Conservation (phyloP, 1,140 invertebrate species). For the Eupeodes corollae region DNA sequence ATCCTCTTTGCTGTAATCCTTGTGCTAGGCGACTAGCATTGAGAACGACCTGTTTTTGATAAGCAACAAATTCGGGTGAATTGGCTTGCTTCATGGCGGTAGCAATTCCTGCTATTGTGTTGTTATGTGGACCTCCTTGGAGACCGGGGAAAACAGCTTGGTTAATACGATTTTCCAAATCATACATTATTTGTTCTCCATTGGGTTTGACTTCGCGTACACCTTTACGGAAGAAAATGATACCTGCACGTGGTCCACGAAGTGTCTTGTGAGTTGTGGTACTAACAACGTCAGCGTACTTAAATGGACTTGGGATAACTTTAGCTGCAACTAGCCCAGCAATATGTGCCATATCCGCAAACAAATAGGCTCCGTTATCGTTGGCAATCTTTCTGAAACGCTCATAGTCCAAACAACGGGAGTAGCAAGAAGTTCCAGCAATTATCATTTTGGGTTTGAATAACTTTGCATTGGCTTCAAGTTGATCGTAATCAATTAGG, state of each 20-base stretch:
- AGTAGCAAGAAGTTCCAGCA: conserved; percentile 86
- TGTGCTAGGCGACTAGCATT: conserved; percentile 61
- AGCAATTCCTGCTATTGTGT: conserved; percentile 82
- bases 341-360: conserved; percentile 94
- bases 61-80: conserved; percentile 68
- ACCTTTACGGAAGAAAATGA: conserved; percentile 86
- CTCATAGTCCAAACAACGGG: conserved; percentile 74
- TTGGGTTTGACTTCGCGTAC: conserved; percentile 58
- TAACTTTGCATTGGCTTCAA: conserved; percentile 68
- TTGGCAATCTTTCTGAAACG: conserved; percentile 81
- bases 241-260: conserved; percentile 76
- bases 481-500: conserved; percentile 85
- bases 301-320: conserved; percentile 81
- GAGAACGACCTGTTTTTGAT: conserved; percentile 78
- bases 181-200: conserved; percentile 72
- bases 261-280: conserved; percentile 96
- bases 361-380: conserved; percentile 73
- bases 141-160: conserved; percentile 88
- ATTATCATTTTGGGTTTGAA: conserved; percentile 92
- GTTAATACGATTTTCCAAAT: conserved; percentile 80
- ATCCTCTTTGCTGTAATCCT: conserved; percentile 52
- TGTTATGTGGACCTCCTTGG: conserved; percentile 87
- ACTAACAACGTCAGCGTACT: conserved; percentile 86
- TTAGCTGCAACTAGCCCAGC: conserved; percentile 82
- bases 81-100: conserved; percentile 80